Percentiles rank a stretch among this genome's conserved stretches.
Evolutionary conservation across 92 coral and sea anemone genomes (phyloP).

Genomic region (Nematostella vectensis): DNA sequence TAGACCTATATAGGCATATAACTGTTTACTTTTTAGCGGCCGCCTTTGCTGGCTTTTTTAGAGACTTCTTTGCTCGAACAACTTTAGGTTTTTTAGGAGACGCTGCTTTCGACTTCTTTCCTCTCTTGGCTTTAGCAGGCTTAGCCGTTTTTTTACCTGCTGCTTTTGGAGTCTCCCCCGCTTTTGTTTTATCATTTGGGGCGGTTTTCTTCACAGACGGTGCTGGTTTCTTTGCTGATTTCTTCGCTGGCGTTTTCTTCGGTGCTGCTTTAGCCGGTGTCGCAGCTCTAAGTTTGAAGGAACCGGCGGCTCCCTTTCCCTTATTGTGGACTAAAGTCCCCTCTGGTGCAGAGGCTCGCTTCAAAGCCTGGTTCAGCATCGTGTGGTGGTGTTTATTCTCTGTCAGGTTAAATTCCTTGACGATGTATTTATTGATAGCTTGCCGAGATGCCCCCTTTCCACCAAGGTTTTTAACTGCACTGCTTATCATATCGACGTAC

Average conservation of each 20-base stretch:
- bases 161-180: slow-evolving; percentile 6
- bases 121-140: slow-evolving; percentile 38
- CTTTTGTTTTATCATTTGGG: slow-evolving; percentile 7
- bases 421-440: slow-evolving; percentile 71
- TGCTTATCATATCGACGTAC: slow-evolving; percentile 59
- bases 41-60: slow-evolving; percentile 48
- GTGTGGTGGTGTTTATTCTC: slow-evolving; percentile 70
- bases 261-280: slow-evolving; percentile 22
- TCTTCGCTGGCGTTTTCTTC: slow-evolving; percentile 20
- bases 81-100: slow-evolving; percentile 79
- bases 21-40: slow-evolving; percentile 22
- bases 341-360: slow-evolving; percentile 50
- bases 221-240: slow-evolving; percentile 35
- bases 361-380: slow-evolving; percentile 66
- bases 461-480: slow-evolving; percentile 50
- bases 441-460: slow-evolving; percentile 85
- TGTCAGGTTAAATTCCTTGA: slow-evolving; percentile 56
- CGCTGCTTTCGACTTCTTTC: slow-evolving; percentile 56
- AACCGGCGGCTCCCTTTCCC: slow-evolving; percentile 82
- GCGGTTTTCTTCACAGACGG: slow-evolving; percentile 12
- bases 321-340: slow-evolving; percentile 71
- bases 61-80: slow-evolving; percentile 47
- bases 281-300: slow-evolving; percentile 61
- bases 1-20: too few species aligned
- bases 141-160: slow-evolving; percentile 11